phyloP scores from a whole-genome alignment of 2,113 vertebrate species.

The Tychaedon coryphoeus region DNA sequence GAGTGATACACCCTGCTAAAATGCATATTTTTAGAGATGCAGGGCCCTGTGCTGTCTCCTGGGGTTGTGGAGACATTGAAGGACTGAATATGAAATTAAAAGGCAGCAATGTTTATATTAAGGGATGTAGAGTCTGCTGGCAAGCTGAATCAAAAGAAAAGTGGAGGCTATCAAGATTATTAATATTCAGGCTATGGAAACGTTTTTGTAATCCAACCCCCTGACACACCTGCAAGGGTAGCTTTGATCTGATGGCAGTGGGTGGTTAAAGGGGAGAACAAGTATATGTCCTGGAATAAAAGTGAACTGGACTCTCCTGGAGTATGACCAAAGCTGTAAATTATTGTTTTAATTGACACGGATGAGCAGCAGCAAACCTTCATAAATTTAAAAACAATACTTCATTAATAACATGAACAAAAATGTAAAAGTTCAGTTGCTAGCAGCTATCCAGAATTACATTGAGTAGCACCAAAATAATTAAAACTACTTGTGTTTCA shows the following conservation, averaged over 20 bases:
- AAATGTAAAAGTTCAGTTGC: constrained; percentile 67
- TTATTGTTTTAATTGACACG: constrained; percentile 65
- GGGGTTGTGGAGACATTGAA: not conserved
- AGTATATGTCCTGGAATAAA: not conserved
- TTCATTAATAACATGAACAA: constrained; percentile 67
- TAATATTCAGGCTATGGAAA: not conserved
- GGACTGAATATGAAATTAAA: not conserved
- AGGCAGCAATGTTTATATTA: not conserved
- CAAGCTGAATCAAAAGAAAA: not conserved
- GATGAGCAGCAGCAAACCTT: constrained; percentile 61
- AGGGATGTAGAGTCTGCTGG: not conserved
- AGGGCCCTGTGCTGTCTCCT: not conserved
- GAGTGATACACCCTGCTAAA: not conserved
- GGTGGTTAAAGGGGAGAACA: not conserved
- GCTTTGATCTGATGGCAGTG: not conserved
- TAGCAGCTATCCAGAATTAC: constrained; percentile 69
- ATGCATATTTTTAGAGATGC: not conserved
- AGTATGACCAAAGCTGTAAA: not conserved
- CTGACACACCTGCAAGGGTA: not conserved
- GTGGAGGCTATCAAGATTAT: not conserved
- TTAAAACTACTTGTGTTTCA: constrained; percentile 75
- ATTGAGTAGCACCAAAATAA: constrained; percentile 68
- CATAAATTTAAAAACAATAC: constrained; percentile 72
- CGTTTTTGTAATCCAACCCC: not conserved
- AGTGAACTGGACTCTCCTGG: not conserved